These are phyloP conservation scores for Lycocerus yunnanus DNA, from an alignment of 2,888 invertebrate species.

Conservation along the genomic window DNA sequence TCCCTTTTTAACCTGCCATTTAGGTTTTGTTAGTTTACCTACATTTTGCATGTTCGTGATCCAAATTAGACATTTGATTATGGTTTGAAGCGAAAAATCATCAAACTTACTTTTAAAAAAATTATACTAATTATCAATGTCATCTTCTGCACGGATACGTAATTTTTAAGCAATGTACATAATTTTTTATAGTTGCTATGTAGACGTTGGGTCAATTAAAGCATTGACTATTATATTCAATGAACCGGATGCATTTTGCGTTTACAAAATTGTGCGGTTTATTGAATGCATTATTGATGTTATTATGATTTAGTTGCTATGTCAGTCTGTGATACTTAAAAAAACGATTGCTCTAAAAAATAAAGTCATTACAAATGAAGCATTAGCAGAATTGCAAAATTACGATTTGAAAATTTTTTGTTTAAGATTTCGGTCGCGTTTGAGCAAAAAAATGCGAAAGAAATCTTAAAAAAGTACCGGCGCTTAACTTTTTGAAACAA, in stretches of 20 bases:
- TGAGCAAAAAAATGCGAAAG: neutral
- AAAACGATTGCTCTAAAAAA: conserved; percentile 49
- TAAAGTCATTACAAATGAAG: conserved; percentile 44
- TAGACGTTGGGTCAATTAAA: conserved; percentile 33
- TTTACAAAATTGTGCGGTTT: neutral
- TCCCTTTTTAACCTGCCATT: neutral
- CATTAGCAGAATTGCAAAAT: conserved; percentile 30
- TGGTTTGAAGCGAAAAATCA: neutral
- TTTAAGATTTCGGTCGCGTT: neutral
- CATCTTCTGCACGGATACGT: conserved; percentile 39
- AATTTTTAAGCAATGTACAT: conserved; percentile 48
- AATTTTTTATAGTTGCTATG: conserved; percentile 44
- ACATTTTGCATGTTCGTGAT: neutral
- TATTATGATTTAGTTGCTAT: conserved; percentile 52
- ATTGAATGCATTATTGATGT: conserved; percentile 24
- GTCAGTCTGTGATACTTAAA: conserved; percentile 57
- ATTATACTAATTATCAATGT: conserved; percentile 18
- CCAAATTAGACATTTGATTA: neutral
- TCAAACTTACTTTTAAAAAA: neutral
- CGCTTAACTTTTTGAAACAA: conserved; percentile 27
- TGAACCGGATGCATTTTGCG: neutral
- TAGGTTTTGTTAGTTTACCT: neutral
- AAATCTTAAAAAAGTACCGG: conserved; percentile 30
- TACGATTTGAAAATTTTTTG: conserved; percentile 16
- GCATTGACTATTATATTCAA: conserved; percentile 25